Evolutionary conservation across 2,797 vertebrate species (phyloP).

Genomic region (Centropyge bicolor): DNA sequence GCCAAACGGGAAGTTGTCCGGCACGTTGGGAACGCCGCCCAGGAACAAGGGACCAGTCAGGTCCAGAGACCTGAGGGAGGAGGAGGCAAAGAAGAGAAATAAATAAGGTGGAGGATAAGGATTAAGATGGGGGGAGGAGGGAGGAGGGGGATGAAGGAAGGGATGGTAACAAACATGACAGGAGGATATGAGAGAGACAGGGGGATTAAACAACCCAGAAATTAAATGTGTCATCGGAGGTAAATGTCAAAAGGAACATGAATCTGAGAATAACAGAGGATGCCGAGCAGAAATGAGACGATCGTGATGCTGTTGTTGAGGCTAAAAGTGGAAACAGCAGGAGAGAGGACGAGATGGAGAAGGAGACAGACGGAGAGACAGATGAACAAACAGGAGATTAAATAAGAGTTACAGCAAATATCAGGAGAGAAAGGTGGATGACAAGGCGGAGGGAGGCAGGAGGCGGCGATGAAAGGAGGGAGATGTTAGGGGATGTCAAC

Average conservation of each 20-base stretch:
- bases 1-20: conserved; percentile 95
- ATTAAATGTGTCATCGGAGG: conserved; percentile 54
- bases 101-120: conserved; percentile 9
- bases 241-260: conserved; percentile 40
- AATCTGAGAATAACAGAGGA: conserved; percentile 17
- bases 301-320: conserved; percentile 11
- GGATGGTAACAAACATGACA: conserved; percentile 22
- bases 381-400: conserved; percentile 61
- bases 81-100: conserved; percentile 16
- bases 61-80: conserved; percentile 82
- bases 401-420: conserved; percentile 37
- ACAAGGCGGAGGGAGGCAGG: conserved; percentile 17
- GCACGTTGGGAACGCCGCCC: conserved; percentile 96
- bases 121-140: conserved; percentile 33
- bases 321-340: conserved; percentile 22
- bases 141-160: conserved; percentile 4
- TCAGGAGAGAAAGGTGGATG: conserved; percentile 31
- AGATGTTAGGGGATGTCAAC: conserved; percentile 11
- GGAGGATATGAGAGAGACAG: conserved; percentile 22
- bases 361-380: conserved; percentile 27
- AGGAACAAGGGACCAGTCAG: conserved; percentile 89
- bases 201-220: conserved; percentile 51
- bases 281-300: conserved; percentile 24
- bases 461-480: neutral
- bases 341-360: conserved; percentile 26